Conservation (phyloP, 1,140 invertebrate species). For the Kradibia gibbosae region DNA sequence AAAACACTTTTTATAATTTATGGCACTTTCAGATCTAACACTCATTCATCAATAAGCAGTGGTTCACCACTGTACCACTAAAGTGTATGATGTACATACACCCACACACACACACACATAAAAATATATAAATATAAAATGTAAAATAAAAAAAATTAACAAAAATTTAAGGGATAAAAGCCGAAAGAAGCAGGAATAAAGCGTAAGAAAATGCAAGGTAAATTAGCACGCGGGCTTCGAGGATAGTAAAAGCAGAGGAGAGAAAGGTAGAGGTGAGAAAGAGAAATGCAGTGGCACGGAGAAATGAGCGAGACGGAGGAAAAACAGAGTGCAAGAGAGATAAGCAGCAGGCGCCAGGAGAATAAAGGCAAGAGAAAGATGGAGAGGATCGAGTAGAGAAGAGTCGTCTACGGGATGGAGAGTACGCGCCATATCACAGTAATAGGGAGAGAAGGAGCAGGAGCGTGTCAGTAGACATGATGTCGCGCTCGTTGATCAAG, state of each 20-base stretch:
- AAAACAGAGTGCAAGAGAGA: slow-evolving; percentile 26
- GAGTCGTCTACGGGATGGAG: neutral
- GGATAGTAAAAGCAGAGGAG: neutral
- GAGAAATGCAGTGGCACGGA: neutral
- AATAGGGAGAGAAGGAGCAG: neutral
- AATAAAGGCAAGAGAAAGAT: neutral
- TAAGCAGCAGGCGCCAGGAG: neutral
- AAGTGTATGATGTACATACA: too few species aligned
- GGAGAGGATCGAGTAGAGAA: neutral
- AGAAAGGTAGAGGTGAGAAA: neutral
- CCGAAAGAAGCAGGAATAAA: neutral
- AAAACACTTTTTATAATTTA: slow-evolving; percentile 14
- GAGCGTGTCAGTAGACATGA: slow-evolving; percentile 9
- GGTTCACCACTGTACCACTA: too few species aligned
- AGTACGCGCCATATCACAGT: neutral
- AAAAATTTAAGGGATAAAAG: neutral
- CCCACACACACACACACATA: neutral
- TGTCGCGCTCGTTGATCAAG: neutral
- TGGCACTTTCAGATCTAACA: too few species aligned
- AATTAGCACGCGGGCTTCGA: neutral
- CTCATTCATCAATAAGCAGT: too few species aligned
- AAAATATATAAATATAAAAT: neutral
- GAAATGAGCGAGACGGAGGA: slow-evolving; percentile 36
- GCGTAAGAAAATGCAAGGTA: neutral
- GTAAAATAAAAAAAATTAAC: neutral